Evolutionary conservation across 2,113 vertebrate genomes (phyloP).

Genomic region (Alethe diademata): DNA sequence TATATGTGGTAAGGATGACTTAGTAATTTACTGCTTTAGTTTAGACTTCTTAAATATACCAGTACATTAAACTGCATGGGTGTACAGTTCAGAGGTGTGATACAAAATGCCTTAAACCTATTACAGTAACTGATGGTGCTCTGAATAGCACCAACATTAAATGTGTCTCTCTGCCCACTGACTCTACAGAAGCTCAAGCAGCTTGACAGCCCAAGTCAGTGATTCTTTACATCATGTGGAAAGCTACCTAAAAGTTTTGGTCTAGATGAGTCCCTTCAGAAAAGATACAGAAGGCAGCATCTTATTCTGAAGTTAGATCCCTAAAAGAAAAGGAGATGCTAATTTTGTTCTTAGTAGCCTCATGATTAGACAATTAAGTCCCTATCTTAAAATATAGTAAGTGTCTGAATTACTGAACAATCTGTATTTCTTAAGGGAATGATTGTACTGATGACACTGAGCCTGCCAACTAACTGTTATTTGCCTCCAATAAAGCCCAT

Average conservation of each 20-base stretch:
- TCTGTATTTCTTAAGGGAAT: not conserved
- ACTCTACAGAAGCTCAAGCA: not conserved
- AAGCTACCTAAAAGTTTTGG: not conserved
- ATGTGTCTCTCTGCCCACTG: not conserved
- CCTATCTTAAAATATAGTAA: not conserved
- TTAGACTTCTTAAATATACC: not conserved
- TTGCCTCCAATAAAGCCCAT: not conserved
- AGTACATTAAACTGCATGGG: not conserved
- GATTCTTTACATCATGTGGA: not conserved
- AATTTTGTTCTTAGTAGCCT: not conserved
- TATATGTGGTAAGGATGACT: not conserved
- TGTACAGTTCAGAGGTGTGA: not conserved
- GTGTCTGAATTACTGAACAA: not conserved
- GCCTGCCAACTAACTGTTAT: not conserved
- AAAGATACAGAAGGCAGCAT: not conserved
- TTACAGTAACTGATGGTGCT: not conserved
- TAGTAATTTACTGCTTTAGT: not conserved
- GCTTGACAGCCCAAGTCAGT: not conserved
- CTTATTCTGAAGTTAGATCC: not conserved
- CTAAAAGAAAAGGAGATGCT: not conserved
- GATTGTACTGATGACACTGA: not conserved
- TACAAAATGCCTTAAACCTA: not conserved
- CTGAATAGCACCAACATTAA: not conserved
- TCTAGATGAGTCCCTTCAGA: not conserved
- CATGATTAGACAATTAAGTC: not conserved